Conservation (phyloP, 2,113 vertebrate genomes). For the Leiothrix lutea region DNA sequence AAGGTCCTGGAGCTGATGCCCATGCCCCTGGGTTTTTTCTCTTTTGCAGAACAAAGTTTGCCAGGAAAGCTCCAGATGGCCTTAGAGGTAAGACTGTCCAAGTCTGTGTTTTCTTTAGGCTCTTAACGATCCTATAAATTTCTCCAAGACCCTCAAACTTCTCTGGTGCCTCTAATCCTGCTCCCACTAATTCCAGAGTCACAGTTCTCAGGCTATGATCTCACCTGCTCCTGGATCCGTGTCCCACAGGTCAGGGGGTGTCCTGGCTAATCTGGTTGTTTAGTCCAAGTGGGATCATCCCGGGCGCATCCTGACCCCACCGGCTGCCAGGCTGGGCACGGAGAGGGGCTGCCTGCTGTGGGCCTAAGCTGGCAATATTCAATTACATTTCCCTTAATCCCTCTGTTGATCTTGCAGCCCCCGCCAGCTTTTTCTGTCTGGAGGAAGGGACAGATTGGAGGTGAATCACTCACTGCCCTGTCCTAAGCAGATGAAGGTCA, state of each 20-base stretch:
- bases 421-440: constrained; percentile 33
- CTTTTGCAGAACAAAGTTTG: not conserved
- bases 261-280: constrained; percentile 53
- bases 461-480: not conserved
- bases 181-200: not conserved
- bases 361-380: constrained; percentile 32
- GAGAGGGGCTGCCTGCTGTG: not conserved
- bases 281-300: constrained; percentile 27
- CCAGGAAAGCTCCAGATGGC: not conserved
- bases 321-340: accelerated
- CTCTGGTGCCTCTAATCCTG: not conserved
- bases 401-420: constrained; percentile 29
- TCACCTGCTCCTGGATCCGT: not conserved
- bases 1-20: constrained; percentile 16
- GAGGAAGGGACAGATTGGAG: constrained; percentile 43
- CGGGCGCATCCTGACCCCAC: not conserved
- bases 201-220: constrained; percentile 3
- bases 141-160: not conserved
- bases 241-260: constrained; percentile 7
- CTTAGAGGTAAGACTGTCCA: not conserved
- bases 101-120: not conserved
- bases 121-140: not conserved
- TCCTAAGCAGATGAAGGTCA: constrained; percentile 63
- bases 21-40: not conserved
- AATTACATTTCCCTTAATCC: constrained; percentile 62